Base-by-base conservation (phyloP, 1,140 invertebrate genomes). In the Macrostomum lignano region DNA sequence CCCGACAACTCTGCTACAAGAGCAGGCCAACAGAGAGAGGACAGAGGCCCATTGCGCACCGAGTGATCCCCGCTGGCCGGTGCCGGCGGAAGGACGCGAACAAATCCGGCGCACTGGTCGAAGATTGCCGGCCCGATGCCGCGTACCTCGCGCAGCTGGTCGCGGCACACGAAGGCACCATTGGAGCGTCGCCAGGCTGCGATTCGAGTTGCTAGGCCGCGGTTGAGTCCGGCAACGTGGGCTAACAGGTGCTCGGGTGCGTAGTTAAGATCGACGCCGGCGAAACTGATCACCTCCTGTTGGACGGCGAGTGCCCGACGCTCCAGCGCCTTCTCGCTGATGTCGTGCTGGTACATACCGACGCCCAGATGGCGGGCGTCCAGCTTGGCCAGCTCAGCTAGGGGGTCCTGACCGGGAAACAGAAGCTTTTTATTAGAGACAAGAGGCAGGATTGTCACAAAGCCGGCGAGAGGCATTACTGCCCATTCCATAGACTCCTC, bases 321-420 rank as follows among this genome's bases (percentile, higher is more conserved):
- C 13, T 68, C 66, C 2, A 88, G 48, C 44, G 68, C 64, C 46
- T 70, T 73, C 36, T 74, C 68, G 1, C 71, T 65, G 7, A 84
- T 59, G 51, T 86, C 78, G 48, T 84, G 77, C 53, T 88, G 60
- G 47, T 86, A 88, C 67, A 82, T 74, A 22, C 78, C 79, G 22
- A 65, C 71, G 10, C 79, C 78, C 36, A 88, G 60, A 42, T 81
- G 72, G 47, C 75, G 74, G 0, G 78, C 76, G 38, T 84, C 76
- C 20, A 86, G 69, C 61, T 86, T 86, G 0, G 86, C 74, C 35
- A 78, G 64, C 56, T 86, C 79, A 23, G 72, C 69, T 22, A 88
- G 48, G 4, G 79, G 79, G 59, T 88, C 77, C 47, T 78, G 70
- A 60, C 45, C 76, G 63, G 0, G 75, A 75, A 40, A 88, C 70